phyloP scores from a whole-genome alignment of 2,888 invertebrate genomes.

The Meghimatium bilineatum region DNA sequence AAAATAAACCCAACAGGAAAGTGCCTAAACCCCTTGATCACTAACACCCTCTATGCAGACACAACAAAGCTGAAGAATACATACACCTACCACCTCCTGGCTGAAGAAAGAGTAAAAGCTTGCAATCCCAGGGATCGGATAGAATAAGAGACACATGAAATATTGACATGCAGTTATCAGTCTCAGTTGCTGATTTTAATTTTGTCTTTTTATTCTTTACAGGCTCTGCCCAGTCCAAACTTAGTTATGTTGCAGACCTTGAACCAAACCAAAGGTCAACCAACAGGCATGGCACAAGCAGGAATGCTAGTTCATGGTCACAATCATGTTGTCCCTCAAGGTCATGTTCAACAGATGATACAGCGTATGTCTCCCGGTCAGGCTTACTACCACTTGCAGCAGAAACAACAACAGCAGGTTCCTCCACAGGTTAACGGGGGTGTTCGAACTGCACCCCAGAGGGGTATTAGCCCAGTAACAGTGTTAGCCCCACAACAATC shows the following conservation, averaged over 20 bases:
- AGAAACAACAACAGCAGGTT: slow-evolving; percentile 44
- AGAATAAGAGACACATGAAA: too few relatives aligned
- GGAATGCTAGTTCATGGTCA: slow-evolving; percentile 16
- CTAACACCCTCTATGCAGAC: too few relatives aligned
- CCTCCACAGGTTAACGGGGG: slow-evolving; percentile 24
- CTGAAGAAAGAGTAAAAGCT: too few relatives aligned
- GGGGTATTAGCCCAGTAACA: slow-evolving; percentile 38
- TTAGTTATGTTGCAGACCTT: slow-evolving; percentile 15
- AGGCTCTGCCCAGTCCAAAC: slow-evolving; percentile 15
- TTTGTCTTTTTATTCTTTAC: background rate
- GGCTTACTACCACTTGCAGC: slow-evolving; percentile 28
- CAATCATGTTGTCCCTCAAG: slow-evolving; percentile 56
- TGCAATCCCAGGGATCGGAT: too few relatives aligned
- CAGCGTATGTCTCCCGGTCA: slow-evolving; percentile 85
- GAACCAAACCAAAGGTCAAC: slow-evolving; percentile 21
- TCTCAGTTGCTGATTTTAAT: background rate
- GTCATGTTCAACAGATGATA: slow-evolving; percentile 84
- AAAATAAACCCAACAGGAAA: too few relatives aligned
- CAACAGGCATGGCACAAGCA: background rate
- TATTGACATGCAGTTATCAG: background rate
- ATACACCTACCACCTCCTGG: too few relatives aligned
- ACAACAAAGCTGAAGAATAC: too few relatives aligned
- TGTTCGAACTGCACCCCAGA: background rate
- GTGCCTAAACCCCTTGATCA: too few relatives aligned
- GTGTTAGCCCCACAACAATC: slow-evolving; percentile 24